These are phyloP conservation scores for Pycnonotus jocosus DNA, from an alignment of 2,113 vertebrate species.

Conservation along the genomic window DNA sequence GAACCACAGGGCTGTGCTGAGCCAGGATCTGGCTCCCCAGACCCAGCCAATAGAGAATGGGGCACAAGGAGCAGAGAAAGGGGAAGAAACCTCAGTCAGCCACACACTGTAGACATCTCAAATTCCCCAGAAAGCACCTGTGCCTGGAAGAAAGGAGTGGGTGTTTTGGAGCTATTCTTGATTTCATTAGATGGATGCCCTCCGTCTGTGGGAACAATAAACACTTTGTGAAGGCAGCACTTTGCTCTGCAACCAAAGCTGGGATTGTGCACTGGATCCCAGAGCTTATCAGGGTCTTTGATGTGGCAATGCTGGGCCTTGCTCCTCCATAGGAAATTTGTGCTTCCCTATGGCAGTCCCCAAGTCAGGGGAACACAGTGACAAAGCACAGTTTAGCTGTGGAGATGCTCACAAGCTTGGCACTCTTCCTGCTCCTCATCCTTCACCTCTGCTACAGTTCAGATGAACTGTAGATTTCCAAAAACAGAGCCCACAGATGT, in stretches of 20 bases:
- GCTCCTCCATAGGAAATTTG: background rate
- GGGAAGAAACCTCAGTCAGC: background rate
- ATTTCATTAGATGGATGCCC: background rate
- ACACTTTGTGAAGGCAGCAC: background rate
- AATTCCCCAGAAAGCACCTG: background rate
- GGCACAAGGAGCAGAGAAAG: background rate
- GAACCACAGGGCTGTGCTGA: background rate
- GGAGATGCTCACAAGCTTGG: background rate
- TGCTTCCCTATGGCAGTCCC: background rate
- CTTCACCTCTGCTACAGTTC: background rate
- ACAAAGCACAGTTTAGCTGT: background rate
- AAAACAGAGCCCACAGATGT: background rate
- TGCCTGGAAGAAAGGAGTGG: background rate
- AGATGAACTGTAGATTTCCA: background rate
- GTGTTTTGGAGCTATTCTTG: background rate
- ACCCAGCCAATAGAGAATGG: fast-evolving
- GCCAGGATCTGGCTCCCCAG: background rate
- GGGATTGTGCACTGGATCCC: background rate
- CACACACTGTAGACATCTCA: background rate
- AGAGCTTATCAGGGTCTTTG: background rate
- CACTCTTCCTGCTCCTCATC: background rate
- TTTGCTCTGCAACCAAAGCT: background rate
- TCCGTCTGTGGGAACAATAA: background rate
- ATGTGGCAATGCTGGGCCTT: background rate
- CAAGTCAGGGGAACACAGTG: background rate